Conservation (phyloP, 2,888 invertebrate genomes). For the Calliphora vomitoria region DNA sequence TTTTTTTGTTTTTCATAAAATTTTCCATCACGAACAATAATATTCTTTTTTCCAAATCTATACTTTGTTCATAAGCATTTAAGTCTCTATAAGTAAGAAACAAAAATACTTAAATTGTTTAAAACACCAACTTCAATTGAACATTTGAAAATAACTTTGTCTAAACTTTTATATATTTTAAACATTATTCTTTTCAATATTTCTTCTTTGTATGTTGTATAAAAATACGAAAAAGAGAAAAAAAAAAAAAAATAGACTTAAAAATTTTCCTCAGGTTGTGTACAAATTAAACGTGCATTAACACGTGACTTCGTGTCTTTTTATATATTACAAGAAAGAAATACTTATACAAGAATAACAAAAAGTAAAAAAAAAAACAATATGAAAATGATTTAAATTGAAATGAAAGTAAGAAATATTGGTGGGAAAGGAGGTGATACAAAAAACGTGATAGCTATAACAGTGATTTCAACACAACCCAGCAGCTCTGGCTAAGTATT, state of each 20-base stretch:
- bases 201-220: neutral
- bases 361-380: neutral
- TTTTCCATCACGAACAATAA: neutral
- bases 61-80: neutral
- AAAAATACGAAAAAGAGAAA: neutral
- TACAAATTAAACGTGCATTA: constrained; percentile 76
- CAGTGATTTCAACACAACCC: neutral
- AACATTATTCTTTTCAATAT: neutral
- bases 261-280: constrained; percentile 71
- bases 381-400: neutral
- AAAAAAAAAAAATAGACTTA: constrained; percentile 16
- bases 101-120: constrained; percentile 12
- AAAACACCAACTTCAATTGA: constrained; percentile 13
- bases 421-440: neutral
- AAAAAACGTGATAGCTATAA: neutral
- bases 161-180: constrained; percentile 1
- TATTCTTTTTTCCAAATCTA: neutral
- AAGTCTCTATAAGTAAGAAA: neutral
- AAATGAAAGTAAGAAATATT: neutral
- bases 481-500: no score
- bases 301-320: constrained; percentile 78
- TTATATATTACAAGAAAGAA: constrained; percentile 40
- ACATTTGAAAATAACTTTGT: neutral
- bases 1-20: no score
- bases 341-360: neutral